phyloP scores from a whole-genome alignment of 2,797 vertebrate species.

The Helarctos malayanus region DNA sequence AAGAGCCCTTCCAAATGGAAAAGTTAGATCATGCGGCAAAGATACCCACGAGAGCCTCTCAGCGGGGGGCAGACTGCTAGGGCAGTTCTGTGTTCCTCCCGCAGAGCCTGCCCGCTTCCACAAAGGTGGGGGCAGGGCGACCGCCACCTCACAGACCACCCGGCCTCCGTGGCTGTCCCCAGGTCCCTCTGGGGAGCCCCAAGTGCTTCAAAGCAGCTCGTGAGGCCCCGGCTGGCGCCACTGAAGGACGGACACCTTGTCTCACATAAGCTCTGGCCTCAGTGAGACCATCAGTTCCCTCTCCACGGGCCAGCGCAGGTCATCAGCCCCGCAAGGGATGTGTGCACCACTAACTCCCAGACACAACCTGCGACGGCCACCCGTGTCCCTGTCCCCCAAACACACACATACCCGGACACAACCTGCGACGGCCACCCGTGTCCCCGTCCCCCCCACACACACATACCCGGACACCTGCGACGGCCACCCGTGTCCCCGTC shows the following conservation, averaged over 20 bases:
- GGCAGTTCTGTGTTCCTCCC: not conserved
- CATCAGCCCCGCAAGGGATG: not conserved
- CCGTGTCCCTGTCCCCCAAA: fast-evolving
- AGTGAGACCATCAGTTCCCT: not conserved
- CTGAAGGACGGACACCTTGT: fast-evolving
- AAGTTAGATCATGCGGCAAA: not conserved
- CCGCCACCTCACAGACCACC: not conserved
- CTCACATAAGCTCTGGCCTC: not conserved
- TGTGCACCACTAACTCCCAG: fast-evolving
- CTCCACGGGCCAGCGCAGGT: not conserved
- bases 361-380: no score
- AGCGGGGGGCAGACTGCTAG: not conserved
- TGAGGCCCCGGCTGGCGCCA: not conserved
- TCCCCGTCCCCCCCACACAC: not conserved
- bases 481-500: no score
- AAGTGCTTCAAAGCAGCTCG: not conserved
- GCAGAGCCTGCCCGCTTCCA: not conserved
- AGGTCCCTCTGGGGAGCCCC: not conserved
- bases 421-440: no score
- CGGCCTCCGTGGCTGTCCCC: fast-evolving
- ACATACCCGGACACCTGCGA: not conserved
- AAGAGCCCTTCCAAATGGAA: conserved; percentile 16
- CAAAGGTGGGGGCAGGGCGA: not conserved
- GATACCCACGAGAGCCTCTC: not conserved
- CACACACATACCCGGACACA: not conserved